phyloP scores from a whole-genome alignment of 2,888 invertebrate genomes.

The Marasmarcha lunaedactyla region DNA sequence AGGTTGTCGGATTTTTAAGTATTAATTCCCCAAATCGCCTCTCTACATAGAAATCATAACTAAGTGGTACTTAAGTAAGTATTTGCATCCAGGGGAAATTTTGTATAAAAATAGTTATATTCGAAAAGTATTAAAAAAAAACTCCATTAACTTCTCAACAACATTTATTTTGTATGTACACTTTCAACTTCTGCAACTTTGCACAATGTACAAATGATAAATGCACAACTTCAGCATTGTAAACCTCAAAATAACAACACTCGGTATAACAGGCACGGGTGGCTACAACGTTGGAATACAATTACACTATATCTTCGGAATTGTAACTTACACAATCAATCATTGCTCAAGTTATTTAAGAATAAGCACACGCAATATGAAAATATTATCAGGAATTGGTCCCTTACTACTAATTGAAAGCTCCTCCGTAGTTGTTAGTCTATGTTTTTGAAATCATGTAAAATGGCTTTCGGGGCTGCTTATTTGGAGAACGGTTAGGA shows the following conservation, averaged over 20 bases:
- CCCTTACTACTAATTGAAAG: conserved; percentile 5
- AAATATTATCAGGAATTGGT: neutral
- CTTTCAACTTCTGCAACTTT: conserved; percentile 47
- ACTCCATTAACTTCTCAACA: conserved; percentile 33
- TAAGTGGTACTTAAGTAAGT: too few relatives aligned
- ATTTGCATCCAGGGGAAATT: too few relatives aligned
- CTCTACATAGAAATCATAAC: too few relatives aligned
- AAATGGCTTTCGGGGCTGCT: neutral
- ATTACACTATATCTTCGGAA: neutral
- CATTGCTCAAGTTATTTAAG: too few relatives aligned
- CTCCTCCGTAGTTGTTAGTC: conserved; percentile 1
- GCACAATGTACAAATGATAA: conserved; percentile 67
- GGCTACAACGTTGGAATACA: neutral
- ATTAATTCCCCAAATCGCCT: too few relatives aligned
- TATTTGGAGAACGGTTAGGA: neutral
- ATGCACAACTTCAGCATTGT: conserved; percentile 70
- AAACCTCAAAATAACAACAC: conserved; percentile 12
- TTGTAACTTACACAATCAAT: too few relatives aligned
- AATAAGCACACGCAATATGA: too few relatives aligned
- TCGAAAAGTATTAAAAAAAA: too few relatives aligned
- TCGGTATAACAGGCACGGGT: neutral
- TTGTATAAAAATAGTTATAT: too few relatives aligned
- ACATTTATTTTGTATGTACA: conserved; percentile 68
- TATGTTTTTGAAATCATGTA: too few relatives aligned
- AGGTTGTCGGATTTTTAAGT: too few relatives aligned